Percentiles rank a stretch among this genome's conserved stretches.
These are phyloP conservation scores for Zeugodacus cucurbitae DNA, from an alignment of 1,140 invertebrate species.

Conservation along the genomic window DNA sequence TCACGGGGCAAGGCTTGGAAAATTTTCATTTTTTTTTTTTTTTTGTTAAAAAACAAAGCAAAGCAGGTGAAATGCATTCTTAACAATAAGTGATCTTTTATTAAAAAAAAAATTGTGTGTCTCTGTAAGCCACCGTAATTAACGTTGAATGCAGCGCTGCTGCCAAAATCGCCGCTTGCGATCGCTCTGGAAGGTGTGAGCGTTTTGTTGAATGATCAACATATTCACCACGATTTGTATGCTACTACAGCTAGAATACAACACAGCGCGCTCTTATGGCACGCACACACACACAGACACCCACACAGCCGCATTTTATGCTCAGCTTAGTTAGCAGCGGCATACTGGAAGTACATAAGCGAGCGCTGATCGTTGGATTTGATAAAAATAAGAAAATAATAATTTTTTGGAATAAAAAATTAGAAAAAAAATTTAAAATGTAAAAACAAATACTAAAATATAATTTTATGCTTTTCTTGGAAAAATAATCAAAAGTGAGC, in stretches of 20 bases:
- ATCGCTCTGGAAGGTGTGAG: neutral
- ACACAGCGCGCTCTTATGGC: neutral
- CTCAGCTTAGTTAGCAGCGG: neutral
- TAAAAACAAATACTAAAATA: neutral
- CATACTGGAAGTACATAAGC: neutral
- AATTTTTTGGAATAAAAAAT: neutral
- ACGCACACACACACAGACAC: neutral
- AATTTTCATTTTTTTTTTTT: too few relatives aligned
- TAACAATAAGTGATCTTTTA: too few relatives aligned
- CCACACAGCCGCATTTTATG: neutral
- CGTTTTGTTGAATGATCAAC: neutral
- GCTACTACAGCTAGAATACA: neutral
- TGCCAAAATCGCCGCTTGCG: too few relatives aligned
- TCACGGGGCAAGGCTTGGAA: neutral
- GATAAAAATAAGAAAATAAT: neutral
- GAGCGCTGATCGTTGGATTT: neutral
- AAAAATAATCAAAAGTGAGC: too few relatives aligned
- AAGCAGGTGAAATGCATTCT: too few relatives aligned
- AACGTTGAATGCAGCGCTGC: too few relatives aligned
- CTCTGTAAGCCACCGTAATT: too few relatives aligned
- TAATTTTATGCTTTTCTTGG: neutral
- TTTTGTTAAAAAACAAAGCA: too few relatives aligned
- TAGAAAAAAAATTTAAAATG: neutral
- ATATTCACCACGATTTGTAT: constrained; percentile 19
- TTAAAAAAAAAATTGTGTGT: too few relatives aligned